Evolutionary conservation across 2,113 vertebrate species (phyloP).

Genomic region (Fukomys damarensis): DNA sequence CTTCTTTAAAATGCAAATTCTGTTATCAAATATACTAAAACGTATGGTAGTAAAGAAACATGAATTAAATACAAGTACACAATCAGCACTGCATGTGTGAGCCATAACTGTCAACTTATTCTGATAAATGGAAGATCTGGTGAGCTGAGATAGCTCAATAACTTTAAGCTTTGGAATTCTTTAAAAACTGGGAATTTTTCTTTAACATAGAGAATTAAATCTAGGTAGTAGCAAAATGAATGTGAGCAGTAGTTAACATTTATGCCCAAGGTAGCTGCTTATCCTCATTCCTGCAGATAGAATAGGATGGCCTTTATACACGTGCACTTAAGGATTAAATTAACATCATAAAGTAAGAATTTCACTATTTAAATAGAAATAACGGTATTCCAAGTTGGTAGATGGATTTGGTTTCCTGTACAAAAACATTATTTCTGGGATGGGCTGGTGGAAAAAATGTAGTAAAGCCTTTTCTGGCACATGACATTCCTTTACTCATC

Average conservation of each 20-base stretch:
- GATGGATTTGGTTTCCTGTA: conserved; percentile 21
- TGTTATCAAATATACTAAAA: conserved; percentile 49
- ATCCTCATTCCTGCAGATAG: neutral
- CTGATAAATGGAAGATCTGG: neutral
- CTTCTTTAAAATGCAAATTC: conserved; percentile 65
- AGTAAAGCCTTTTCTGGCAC: conserved; percentile 22
- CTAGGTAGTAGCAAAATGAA: neutral
- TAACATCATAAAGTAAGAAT: neutral
- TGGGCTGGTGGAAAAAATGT: conserved; percentile 10
- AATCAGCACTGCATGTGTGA: conserved; percentile 12
- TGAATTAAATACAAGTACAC: neutral
- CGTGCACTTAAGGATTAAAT: conserved; percentile 19
- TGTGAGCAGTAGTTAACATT: neutral
- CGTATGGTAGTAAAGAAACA: neutral
- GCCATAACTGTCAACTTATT: neutral
- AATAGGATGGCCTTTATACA: neutral
- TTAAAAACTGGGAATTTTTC: conserved; percentile 36
- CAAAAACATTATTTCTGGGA: conserved; percentile 29
- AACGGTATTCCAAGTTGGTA: conserved; percentile 16
- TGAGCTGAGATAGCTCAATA: neutral
- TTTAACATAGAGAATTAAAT: neutral
- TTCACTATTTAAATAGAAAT: conserved; percentile 9
- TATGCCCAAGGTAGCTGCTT: neutral
- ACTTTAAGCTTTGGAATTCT: conserved; percentile 29
- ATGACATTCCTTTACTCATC: neutral